These are phyloP conservation scores for Hesperophylax magnus DNA, from an alignment of 1,140 invertebrate genomes.

Conservation along the genomic window DNA sequence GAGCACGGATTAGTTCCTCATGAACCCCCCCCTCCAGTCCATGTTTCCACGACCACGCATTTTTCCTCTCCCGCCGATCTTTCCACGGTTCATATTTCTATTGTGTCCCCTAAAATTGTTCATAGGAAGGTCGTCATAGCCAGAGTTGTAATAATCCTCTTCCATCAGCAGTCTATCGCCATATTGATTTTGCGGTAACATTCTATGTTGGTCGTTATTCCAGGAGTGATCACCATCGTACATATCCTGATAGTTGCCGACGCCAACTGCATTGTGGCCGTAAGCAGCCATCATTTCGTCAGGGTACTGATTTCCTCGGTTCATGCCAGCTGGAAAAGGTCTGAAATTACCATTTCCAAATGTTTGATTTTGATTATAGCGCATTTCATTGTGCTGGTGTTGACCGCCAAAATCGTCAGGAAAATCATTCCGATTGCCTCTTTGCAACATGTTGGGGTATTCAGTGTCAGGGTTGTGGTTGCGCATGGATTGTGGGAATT, in stretches of 20 bases:
- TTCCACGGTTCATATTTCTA: neutral
- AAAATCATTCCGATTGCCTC: neutral
- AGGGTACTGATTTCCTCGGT: neutral
- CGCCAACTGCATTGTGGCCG: neutral
- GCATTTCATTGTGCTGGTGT: neutral
- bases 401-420: neutral
- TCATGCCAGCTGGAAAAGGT: neutral
- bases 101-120: conserved; percentile 15
- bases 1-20: neutral
- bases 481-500: neutral
- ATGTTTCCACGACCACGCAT: neutral
- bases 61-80: neutral
- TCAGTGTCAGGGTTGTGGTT: neutral
- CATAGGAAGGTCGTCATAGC: neutral
- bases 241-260: neutral
- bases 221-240: neutral
- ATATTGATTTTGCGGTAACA: conserved; percentile 5
- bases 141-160: conserved; percentile 3
- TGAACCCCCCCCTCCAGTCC: conserved; percentile 4
- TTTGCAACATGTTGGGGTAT: neutral
- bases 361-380: neutral
- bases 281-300: neutral
- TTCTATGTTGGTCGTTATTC: conserved; percentile 10
- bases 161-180: neutral
- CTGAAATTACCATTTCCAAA: conserved; percentile 10